Evolutionary conservation across 2,113 vertebrate genomes (phyloP).

Genomic region (Epinephelus cyanopodus): DNA sequence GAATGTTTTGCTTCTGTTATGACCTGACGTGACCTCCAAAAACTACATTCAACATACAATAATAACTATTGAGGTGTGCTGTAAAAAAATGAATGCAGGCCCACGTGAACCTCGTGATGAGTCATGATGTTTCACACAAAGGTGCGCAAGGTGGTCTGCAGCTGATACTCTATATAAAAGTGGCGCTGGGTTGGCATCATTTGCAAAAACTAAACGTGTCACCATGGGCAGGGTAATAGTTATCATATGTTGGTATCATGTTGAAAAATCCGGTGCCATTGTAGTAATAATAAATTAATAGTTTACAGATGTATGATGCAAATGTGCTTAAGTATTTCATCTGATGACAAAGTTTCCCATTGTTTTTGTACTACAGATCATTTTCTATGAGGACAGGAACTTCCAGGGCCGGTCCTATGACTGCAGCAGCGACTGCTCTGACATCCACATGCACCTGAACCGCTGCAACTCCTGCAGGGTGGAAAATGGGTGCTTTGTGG

Average conservation of each 20-base stretch:
- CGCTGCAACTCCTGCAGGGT: constrained; percentile 77
- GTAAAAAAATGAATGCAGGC: constrained; percentile 54
- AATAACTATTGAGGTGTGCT: constrained; percentile 52
- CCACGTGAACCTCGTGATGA: constrained; percentile 69
- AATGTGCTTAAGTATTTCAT: neutral
- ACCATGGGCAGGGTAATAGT: constrained; percentile 78
- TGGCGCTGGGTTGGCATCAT: constrained; percentile 15
- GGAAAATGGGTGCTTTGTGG: constrained; percentile 78
- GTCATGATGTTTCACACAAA: constrained; percentile 74
- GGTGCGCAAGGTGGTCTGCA: constrained; percentile 44
- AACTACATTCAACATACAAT: constrained; percentile 47
- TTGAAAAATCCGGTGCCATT: neutral
- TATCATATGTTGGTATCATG: neutral
- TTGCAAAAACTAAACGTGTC: constrained; percentile 28
- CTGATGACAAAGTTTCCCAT: neutral
- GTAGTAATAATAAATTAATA: neutral
- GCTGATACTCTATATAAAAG: constrained; percentile 70
- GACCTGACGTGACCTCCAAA: constrained; percentile 29
- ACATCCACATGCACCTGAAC: constrained; percentile 76
- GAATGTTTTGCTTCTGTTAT: neutral
- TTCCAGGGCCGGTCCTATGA: constrained; percentile 81
- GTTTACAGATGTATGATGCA: too few species aligned
- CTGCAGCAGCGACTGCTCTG: constrained; percentile 74
- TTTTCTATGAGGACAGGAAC: constrained; percentile 80
- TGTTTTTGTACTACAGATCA: constrained; percentile 66